Conservation (phyloP, 2,797 vertebrate genomes). For the Enoplosus armatus region DNA sequence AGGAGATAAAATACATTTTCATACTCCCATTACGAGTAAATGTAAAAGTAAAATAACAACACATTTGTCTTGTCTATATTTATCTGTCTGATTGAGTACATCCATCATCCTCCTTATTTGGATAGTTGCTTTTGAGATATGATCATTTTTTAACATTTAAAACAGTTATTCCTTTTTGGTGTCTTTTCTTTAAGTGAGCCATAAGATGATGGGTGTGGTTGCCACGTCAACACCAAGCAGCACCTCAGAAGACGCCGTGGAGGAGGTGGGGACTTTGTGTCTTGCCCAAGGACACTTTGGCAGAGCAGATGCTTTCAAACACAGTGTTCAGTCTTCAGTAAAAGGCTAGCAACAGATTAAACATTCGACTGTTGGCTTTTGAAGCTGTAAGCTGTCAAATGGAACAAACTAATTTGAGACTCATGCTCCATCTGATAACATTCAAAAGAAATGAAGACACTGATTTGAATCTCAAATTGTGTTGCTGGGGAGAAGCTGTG, state of each 20-base stretch:
- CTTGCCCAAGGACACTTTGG: slow-evolving; percentile 22
- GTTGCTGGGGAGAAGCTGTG: slow-evolving; percentile 17
- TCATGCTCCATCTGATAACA: slow-evolving; percentile 14
- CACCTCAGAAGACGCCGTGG: neutral
- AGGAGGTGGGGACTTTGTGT: neutral
- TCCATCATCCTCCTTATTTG: no score
- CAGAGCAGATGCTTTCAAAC: slow-evolving; percentile 22
- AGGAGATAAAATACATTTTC: neutral
- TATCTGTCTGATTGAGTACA: no score
- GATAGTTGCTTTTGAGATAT: neutral
- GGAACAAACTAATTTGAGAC: slow-evolving; percentile 36
- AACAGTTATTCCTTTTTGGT: neutral
- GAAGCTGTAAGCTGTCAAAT: slow-evolving; percentile 16
- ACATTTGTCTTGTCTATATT: no score
- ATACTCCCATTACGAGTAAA: neutral
- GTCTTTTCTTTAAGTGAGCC: neutral
- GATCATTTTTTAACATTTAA: no score
- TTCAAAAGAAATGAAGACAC: slow-evolving; percentile 25
- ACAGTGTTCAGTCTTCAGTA: neutral
- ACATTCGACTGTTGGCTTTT: slow-evolving; percentile 13
- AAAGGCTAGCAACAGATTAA: neutral
- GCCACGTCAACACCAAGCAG: neutral
- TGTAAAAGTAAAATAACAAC: neutral
- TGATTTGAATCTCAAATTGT: slow-evolving; percentile 49
- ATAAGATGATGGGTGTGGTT: neutral